Percentiles rank a stretch among this genome's conserved stretches.
Evolutionary conservation across 2,113 vertebrate genomes (phyloP).

Genomic region (Serinus canaria): DNA sequence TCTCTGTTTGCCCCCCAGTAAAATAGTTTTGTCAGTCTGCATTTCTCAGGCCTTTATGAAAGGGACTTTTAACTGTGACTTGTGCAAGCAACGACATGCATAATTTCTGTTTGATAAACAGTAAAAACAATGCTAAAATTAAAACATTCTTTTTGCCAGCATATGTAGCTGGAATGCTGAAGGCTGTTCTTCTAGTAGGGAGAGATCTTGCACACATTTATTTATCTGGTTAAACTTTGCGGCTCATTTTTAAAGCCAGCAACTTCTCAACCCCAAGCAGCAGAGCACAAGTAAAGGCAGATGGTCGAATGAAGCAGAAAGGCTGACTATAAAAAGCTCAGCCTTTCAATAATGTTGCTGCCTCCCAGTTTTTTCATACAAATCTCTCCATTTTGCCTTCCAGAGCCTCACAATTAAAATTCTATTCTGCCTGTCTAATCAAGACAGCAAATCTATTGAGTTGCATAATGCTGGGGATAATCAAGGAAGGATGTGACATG

Average conservation of each 20-base stretch:
- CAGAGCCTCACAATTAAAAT: constrained; percentile 66
- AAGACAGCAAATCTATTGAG: constrained; percentile 68
- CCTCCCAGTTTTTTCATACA: constrained; percentile 37
- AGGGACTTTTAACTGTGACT: constrained; percentile 12
- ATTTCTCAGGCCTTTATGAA: constrained; percentile 1
- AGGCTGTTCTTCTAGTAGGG: not conserved
- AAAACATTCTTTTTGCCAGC: constrained; percentile 48
- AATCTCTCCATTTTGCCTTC: constrained; percentile 55
- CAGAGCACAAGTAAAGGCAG: constrained; percentile 60
- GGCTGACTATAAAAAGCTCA: constrained; percentile 58
- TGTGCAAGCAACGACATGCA: not conserved
- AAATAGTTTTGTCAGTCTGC: not conserved
- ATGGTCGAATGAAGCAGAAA: constrained; percentile 48
- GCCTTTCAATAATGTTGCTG: constrained; percentile 33
- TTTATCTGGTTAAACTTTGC: constrained; percentile 57
- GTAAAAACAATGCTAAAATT: constrained; percentile 51
- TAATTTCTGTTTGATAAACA: constrained; percentile 49
- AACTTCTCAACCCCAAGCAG: constrained; percentile 57
- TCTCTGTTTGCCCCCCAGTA: not conserved
- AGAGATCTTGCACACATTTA: constrained; percentile 46
- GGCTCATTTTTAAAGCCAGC: constrained; percentile 52
- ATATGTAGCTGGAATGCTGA: constrained; percentile 37
- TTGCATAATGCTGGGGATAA: constrained; percentile 64
- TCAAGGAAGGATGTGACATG: constrained; percentile 66
- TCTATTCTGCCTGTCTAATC: constrained; percentile 67